Base-by-base conservation (phyloP, 2,113 vertebrate species). In the Pitta sordida region DNA sequence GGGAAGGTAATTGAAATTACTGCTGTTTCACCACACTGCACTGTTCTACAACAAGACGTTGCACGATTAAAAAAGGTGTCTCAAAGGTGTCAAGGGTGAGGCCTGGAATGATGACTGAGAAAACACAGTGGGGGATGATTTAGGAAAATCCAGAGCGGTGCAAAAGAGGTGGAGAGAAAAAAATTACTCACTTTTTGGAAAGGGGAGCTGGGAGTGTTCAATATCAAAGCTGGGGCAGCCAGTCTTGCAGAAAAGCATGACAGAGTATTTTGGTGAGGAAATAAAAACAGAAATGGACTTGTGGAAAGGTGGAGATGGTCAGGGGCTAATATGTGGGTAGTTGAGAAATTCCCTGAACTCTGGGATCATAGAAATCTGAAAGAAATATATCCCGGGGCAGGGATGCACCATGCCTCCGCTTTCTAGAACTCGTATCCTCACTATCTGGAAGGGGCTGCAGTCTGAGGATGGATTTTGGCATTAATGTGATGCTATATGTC, bases 31-130 rank as follows among this genome's bases (percentile, higher is more conserved):
- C 37, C 49, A 58, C 32, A 4, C 34, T 65, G 83, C 49, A 21
- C 64, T 52, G 23, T 74, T 91, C 58, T 93, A 44, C 70, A 91
- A 13, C 27, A 62, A 60, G 83, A 41, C 69, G 52, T 74, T 94
- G 34, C 52, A 26, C 79, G 63, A 83, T 69, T 80, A 29, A 52
- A 77, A 93, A 85, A 20, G 10, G 20, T 65, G 10, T 80, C 46
- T 86, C 1, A 86, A 86, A 65, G 68, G 62, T 80, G 63, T 29
- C 2, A 15, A 51, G 63, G 73, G 34, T 26, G n/a, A 95, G 69
- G 63, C 37, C 26, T 62, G 30, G 44, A 34, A 65, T 77, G 59
- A 34, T 2, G 2, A 20, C 51, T 9, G 21, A 63, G 63, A 56
- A 89, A 77, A 71, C 18, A 30, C 32, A 48, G 81, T 59, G n/a